These are phyloP conservation scores for Buceros bicornis DNA, from an alignment of 2,797 vertebrate genomes.

Conservation along the genomic window DNA sequence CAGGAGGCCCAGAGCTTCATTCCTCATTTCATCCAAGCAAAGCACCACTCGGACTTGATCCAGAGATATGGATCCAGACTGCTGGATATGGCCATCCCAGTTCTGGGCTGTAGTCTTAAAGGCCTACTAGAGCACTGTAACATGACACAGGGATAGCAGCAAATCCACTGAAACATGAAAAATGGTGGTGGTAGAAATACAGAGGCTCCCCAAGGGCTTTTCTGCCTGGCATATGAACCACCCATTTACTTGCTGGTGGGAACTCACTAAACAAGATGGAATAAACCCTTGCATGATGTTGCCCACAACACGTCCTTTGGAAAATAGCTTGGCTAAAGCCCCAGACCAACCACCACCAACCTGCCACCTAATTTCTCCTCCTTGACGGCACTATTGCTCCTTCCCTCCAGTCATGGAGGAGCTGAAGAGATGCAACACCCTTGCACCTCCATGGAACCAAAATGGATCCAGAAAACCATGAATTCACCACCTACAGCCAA, in stretches of 20 bases:
- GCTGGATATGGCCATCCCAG: background rate
- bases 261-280: accelerated
- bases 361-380: background rate
- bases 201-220: background rate
- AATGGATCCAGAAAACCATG: accelerated
- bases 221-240: background rate
- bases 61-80: no score
- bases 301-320: accelerated
- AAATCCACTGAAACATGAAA: background rate
- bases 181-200: accelerated
- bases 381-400: background rate
- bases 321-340: background rate
- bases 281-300: background rate
- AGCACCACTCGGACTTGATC: accelerated
- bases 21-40: background rate
- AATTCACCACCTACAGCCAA: background rate
- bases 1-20: background rate
- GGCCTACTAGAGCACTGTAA: background rate
- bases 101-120: background rate
- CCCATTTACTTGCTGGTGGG: background rate
- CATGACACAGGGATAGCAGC: background rate
- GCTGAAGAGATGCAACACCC: background rate
- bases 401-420: background rate
- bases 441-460: background rate
- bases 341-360: background rate